Conservation (phyloP, 2,888 invertebrate species). For the Cheilosia urbana region DNA sequence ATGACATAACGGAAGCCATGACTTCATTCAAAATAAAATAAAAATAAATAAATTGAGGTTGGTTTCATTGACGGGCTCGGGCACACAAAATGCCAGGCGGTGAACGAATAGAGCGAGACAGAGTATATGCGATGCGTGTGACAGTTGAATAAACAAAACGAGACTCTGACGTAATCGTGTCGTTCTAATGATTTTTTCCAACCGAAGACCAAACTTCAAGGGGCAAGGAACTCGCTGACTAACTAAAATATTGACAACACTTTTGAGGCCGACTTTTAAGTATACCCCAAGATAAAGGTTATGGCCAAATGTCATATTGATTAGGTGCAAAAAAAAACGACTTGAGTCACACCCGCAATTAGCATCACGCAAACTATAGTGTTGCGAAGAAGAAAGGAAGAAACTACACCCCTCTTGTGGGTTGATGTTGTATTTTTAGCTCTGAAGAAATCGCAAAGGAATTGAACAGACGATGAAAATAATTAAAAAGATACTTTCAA, state of each 20-base stretch:
- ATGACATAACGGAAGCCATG: conserved; percentile 70
- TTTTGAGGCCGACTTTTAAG: conserved; percentile 2
- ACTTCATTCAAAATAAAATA: conserved; percentile 56
- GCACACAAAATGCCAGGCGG: conserved; percentile 47
- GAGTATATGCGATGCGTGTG: conserved; percentile 49
- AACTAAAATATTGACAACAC: conserved; percentile 50
- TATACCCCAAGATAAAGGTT: conserved; percentile 64
- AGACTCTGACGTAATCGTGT: conserved; percentile 65
- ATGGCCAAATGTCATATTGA: conserved; percentile 69
- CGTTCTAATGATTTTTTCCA: conserved; percentile 48
- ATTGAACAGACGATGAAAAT: neutral
- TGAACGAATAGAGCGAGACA: conserved; percentile 44
- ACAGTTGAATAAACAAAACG: conserved; percentile 60
- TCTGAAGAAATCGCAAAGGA: conserved; percentile 43
- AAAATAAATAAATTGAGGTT: conserved; percentile 52
- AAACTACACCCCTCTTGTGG: conserved; percentile 32
- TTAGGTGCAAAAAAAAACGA: conserved; percentile 61
- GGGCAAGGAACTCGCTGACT: conserved; percentile 13
- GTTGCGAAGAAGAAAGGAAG: conserved; percentile 15
- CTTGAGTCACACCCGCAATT: conserved; percentile 72
- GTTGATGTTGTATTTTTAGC: conserved; percentile 56
- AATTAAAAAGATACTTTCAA: conserved; percentile 36
- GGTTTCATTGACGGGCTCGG: conserved; percentile 56
- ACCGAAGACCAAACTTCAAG: neutral
- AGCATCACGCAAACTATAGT: conserved; percentile 17